Percentiles rank a stretch among this genome's conserved stretches.
Conservation (phyloP, 2,113 vertebrate species). For the Lontra canadensis region DNA sequence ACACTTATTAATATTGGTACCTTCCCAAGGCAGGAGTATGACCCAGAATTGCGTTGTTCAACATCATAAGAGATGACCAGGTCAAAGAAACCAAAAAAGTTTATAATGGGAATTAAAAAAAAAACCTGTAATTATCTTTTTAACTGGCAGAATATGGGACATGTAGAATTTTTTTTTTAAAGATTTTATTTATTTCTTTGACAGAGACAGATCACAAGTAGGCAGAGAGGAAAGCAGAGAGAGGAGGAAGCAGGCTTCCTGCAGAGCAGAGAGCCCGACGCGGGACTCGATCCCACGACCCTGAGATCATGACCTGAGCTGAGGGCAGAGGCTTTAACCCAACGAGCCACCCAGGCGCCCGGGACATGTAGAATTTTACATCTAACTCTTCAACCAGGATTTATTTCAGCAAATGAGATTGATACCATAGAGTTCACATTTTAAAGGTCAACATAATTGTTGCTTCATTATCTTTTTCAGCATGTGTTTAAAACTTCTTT, state of each 20-base stretch:
- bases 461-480: not conserved
- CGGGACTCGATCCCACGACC: too few species aligned
- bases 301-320: too few species aligned
- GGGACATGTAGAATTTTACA: not conserved
- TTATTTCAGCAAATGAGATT: not conserved
- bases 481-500: too few species aligned
- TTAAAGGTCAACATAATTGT: not conserved
- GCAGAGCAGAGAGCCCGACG: too few species aligned
- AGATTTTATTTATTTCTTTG: too few species aligned
- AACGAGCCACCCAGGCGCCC: too few species aligned
- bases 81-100: not conserved
- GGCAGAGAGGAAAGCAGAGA: too few species aligned
- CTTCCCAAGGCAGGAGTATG: not conserved
- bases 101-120: not conserved
- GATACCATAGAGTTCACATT: not conserved
- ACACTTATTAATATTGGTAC: not conserved
- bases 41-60: not conserved
- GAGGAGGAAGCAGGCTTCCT: too few species aligned
- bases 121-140: not conserved
- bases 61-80: not conserved
- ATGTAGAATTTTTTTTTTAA: not conserved
- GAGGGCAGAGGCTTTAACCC: too few species aligned
- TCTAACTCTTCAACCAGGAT: not conserved
- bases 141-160: not conserved
- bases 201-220: too few species aligned